Percentiles rank a stretch among this genome's conserved stretches.
These are phyloP conservation scores for Pseudomyrmex dendroicus DNA, from an alignment of 1,140 invertebrate genomes.

Conservation along the genomic window DNA sequence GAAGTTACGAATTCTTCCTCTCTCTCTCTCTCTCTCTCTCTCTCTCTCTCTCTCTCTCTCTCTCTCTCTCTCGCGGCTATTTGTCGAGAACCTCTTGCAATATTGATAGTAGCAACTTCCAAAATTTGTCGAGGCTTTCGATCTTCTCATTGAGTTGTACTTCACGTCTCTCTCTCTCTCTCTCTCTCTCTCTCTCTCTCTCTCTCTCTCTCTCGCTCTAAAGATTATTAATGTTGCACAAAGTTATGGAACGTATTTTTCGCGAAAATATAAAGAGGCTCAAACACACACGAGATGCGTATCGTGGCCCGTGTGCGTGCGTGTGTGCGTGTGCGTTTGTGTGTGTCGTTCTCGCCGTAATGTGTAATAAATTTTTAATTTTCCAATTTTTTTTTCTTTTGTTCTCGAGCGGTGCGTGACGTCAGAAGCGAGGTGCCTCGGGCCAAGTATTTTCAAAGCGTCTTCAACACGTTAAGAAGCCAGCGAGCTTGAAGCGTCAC, in stretches of 20 bases:
- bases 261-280: neutral
- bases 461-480: conserved; percentile 46
- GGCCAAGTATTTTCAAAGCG: conserved; percentile 49
- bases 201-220: too few species aligned
- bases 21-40: neutral
- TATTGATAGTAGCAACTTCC: neutral
- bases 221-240: neutral
- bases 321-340: too few species aligned
- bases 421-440: conserved; percentile 45
- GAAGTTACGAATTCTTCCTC: neutral
- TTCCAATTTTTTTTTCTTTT: conserved; percentile 2
- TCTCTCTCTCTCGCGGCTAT: neutral
- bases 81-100: conserved; percentile 4
- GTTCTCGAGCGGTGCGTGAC: conserved; percentile 36
- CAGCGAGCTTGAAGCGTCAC: conserved; percentile 59
- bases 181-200: too few species aligned
- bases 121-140: conserved; percentile 6
- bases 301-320: neutral
- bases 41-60: neutral
- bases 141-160: neutral
- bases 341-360: neutral
- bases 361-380: neutral
- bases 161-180: neutral
- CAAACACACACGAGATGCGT: neutral
- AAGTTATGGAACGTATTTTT: neutral